These are phyloP conservation scores for Athalia rosae DNA, from an alignment of 2,888 invertebrate species.

Conservation along the genomic window DNA sequence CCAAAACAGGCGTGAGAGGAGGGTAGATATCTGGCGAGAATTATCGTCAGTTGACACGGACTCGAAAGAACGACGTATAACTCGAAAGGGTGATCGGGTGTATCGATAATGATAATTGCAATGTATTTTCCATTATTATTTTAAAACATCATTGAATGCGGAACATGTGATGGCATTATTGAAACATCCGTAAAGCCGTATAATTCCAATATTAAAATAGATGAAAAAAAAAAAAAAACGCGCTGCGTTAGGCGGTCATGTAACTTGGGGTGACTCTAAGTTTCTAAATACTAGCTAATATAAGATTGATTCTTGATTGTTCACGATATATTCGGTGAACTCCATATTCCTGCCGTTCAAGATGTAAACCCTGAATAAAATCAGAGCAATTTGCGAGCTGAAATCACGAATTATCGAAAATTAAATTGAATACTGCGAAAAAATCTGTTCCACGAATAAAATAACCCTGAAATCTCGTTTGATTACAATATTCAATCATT, in stretches of 20 bases:
- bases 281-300: background rate
- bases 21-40: slow-evolving; percentile 12
- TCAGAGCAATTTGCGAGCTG: no score
- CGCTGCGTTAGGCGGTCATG: slow-evolving; percentile 30
- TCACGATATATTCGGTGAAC: no score
- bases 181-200: slow-evolving; percentile 41
- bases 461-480: no score
- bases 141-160: background rate
- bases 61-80: slow-evolving; percentile 35
- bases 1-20: slow-evolving; percentile 80
- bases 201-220: slow-evolving; percentile 44
- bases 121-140: background rate
- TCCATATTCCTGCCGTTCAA: no score
- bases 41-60: slow-evolving; percentile 42
- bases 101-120: slow-evolving; percentile 40
- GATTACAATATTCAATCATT: background rate
- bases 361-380: no score
- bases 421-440: no score
- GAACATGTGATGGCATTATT: slow-evolving; percentile 19
- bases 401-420: no score
- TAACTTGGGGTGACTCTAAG: slow-evolving; percentile 19
- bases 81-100: slow-evolving; percentile 43
- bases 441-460: no score
- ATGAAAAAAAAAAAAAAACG: slow-evolving; percentile 1
- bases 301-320: background rate